These are phyloP conservation scores for Ictidomys tridecemlineatus DNA, from an alignment of 2,113 vertebrate species.

Conservation along the genomic window DNA sequence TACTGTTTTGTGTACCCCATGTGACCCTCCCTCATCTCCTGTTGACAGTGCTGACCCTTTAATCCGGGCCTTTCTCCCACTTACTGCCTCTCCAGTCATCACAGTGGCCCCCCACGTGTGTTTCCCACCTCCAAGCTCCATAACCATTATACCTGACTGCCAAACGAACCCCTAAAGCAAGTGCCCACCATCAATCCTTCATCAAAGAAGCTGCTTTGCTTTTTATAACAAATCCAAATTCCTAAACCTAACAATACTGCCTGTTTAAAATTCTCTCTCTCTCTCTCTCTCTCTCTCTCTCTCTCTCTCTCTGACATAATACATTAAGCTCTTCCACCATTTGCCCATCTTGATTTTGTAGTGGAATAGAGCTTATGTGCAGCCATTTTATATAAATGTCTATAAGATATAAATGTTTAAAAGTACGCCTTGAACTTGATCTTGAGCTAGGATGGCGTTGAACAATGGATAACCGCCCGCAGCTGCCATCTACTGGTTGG, in stretches of 20 bases:
- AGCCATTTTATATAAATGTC: background rate
- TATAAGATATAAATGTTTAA: background rate
- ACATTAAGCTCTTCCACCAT: conserved; percentile 28
- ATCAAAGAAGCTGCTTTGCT: conserved; percentile 20
- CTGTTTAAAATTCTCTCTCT: background rate
- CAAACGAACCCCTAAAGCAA: background rate
- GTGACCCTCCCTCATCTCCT: background rate
- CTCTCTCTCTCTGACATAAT: background rate
- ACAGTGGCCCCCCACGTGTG: background rate
- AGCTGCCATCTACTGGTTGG: background rate
- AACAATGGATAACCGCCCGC: background rate
- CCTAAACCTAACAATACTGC: background rate
- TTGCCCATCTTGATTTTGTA: background rate
- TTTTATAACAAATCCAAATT: conserved; percentile 42
- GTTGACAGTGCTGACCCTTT: background rate
- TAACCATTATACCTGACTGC: background rate
- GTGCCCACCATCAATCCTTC: background rate
- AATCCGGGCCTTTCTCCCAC: background rate
- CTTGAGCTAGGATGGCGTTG: background rate
- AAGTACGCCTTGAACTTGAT: background rate
- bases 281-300: background rate
- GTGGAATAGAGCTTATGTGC: background rate
- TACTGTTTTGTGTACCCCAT: too few relatives aligned
- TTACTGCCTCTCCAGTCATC: background rate
- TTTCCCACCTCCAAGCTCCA: background rate